Evolutionary conservation across 2,888 invertebrate species (phyloP).

Genomic region (Spilosoma lubricipeda): DNA sequence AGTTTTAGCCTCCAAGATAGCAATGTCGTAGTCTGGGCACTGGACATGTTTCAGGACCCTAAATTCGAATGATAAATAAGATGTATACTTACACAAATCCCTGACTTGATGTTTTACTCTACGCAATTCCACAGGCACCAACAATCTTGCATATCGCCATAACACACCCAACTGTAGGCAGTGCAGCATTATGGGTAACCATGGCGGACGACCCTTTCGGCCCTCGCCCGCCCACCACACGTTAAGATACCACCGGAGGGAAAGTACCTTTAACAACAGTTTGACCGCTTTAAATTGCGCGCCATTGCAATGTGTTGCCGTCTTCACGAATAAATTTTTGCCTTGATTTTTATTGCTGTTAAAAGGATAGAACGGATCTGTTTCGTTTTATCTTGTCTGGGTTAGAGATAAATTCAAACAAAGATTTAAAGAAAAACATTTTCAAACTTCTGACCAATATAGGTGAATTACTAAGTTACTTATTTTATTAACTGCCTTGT

Average conservation of each 20-base stretch:
- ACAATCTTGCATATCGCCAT: conserved; percentile 94
- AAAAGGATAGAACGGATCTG: not conserved
- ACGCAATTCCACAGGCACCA: conserved; percentile 93
- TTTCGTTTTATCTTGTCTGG: not conserved
- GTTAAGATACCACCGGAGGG: conserved; percentile 91
- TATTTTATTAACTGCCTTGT: too few species aligned
- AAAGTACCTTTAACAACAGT: conserved; percentile 83
- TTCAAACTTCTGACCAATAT: not conserved
- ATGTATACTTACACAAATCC: conserved; percentile 84
- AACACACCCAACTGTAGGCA: conserved; percentile 90
- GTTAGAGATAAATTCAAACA: too few species aligned
- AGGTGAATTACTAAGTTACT: too few species aligned
- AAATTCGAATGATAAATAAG: not conserved
- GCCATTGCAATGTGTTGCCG: not conserved
- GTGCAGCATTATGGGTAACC: conserved; percentile 88
- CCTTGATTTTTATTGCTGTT: not conserved
- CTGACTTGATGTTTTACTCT: conserved; percentile 94
- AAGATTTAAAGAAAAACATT: not conserved
- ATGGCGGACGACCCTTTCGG: conserved; percentile 76
- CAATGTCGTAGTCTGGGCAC: not conserved
- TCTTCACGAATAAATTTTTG: not conserved
- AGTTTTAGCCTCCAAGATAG: not conserved
- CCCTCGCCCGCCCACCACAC: conserved; percentile 79
- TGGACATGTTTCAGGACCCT: not conserved
- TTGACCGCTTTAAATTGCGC: not conserved